These are phyloP conservation scores for Lepidurus packardi DNA, from an alignment of 1,140 invertebrate genomes.

Conservation along the genomic window DNA sequence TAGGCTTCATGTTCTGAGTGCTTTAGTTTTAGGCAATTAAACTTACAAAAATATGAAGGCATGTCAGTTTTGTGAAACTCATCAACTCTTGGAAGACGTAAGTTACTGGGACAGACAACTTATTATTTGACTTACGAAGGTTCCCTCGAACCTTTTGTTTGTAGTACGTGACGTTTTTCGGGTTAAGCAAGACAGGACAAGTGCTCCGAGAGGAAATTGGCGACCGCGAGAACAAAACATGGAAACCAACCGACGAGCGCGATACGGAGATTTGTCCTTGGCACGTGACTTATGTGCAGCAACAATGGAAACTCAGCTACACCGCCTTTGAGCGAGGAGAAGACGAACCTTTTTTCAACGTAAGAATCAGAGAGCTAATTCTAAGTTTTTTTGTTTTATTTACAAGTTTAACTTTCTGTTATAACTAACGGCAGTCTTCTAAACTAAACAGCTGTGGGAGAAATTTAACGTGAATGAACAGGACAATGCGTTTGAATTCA, in stretches of 20 bases:
- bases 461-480: neutral
- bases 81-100: slow-evolving; percentile 4
- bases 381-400: neutral
- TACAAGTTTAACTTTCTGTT: neutral
- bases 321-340: neutral
- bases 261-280: neutral
- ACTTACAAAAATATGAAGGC: neutral
- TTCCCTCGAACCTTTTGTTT: too few species aligned
- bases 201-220: neutral
- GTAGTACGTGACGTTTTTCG: neutral
- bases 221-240: slow-evolving; percentile 17
- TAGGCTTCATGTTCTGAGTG: neutral
- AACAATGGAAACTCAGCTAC: neutral
- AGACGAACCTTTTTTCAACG: neutral
- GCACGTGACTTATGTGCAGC: neutral
- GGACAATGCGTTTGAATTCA: neutral
- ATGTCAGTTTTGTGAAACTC: neutral
- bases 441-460: neutral
- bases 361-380: neutral
- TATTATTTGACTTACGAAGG: too few species aligned
- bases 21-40: too few species aligned
- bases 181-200: neutral
- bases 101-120: neutral
- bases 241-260: neutral
- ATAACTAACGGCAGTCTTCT: neutral